phyloP scores from a whole-genome alignment of 2,797 vertebrate genomes.

The Capromys pilorides region DNA sequence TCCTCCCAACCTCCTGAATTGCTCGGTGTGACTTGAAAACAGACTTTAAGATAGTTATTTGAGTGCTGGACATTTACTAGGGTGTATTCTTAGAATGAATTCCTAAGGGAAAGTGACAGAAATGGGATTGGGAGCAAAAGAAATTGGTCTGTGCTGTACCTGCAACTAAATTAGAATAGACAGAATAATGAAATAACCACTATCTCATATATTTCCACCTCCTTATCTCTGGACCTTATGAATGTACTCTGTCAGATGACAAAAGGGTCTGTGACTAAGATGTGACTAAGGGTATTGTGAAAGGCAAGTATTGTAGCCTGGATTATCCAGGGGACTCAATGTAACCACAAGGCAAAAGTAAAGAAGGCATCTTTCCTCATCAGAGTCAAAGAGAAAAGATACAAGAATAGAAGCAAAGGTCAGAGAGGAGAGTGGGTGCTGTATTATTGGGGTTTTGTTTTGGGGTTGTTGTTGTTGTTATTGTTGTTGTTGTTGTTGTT shows the following conservation, averaged over 20 bases:
- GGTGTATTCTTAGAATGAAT: background rate
- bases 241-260: background rate
- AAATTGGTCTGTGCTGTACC: background rate
- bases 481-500: background rate
- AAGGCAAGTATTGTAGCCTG: background rate
- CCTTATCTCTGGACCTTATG: background rate
- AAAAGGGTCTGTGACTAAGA: background rate
- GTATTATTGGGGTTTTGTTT: background rate
- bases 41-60: slow-evolving; percentile 4
- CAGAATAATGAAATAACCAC: background rate
- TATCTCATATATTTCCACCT: background rate
- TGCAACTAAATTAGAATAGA: background rate
- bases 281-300: background rate
- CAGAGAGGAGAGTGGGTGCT: slow-evolving; percentile 15
- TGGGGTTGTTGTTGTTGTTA: background rate
- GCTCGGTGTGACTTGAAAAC: background rate
- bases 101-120: background rate
- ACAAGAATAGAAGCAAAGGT: background rate
- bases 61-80: background rate
- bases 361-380: background rate
- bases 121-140: background rate
- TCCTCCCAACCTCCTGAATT: background rate
- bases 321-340: background rate
- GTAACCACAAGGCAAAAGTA: background rate
- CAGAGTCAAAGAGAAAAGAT: background rate